Conservation (phyloP, 2,888 invertebrate species). For the Drosophila rubida region DNA sequence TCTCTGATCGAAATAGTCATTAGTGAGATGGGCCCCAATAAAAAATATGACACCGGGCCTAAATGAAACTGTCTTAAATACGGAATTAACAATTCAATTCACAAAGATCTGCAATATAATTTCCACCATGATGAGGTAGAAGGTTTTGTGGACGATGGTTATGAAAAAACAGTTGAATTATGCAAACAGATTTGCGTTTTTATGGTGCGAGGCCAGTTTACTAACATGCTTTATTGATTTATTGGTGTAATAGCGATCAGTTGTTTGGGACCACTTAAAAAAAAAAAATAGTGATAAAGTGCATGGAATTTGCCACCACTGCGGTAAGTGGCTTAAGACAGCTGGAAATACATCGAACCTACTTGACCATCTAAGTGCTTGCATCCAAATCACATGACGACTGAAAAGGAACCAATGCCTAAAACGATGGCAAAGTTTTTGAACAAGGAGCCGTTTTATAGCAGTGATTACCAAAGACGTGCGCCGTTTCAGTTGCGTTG, state of each 20-base stretch:
- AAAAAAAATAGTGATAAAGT: constrained; percentile 4
- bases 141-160: too few relatives aligned
- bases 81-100: too few relatives aligned
- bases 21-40: too few relatives aligned
- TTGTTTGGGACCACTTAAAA: constrained; percentile 20
- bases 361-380: constrained; percentile 2
- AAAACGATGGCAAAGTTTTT: constrained; percentile 17
- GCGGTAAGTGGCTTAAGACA: constrained; percentile 10
- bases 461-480: constrained; percentile 1
- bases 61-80: background rate
- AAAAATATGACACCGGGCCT: too few relatives aligned
- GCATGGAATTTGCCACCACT: constrained; percentile 14
- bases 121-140: too few relatives aligned
- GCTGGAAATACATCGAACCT: constrained; percentile 12
- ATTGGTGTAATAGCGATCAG: too few relatives aligned
- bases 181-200: too few relatives aligned
- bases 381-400: constrained; percentile 7
- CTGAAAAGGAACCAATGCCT: constrained; percentile 2
- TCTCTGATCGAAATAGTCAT: too few relatives aligned
- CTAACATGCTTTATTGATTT: too few relatives aligned
- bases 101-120: too few relatives aligned
- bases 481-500: constrained; percentile 5
- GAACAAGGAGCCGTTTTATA: constrained; percentile 16
- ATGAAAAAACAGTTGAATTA: too few relatives aligned
- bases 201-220: too few relatives aligned